Base-by-base conservation (phyloP, 2,888 invertebrate species). In the Entomobrya multifasciata region DNA sequence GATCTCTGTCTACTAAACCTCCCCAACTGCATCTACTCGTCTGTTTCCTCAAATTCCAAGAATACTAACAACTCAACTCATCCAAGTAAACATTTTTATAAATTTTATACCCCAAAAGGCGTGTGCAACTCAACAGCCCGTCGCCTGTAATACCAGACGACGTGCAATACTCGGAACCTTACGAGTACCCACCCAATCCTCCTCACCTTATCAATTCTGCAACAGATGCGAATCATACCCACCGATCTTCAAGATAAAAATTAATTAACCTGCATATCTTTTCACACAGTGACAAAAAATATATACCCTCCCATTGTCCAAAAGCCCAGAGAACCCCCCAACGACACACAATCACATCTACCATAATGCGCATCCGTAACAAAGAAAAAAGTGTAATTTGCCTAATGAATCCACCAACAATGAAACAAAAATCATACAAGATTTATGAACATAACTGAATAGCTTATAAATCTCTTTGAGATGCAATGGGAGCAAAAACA, bases 361-460 rank as follows among this genome's bases (percentile, higher is more conserved):
- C n/a, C n/a, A n/a, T n/a, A n/a, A n/a, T n/a, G n/a, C n/a, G n/a
- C n/a, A n/a, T n/a, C n/a, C n/a, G n/a, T 55, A 83, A 80, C 62
- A 60, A 55, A 52, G 41, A 84, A 78, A 41, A 55, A 79, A 78
- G 36, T 6, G 36, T 89, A 88, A 89, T 89, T 89, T 89, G 88
- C 88, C 88, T 89, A 89, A 89, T 89, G 89, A 89, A 88, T 79
- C n/a, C 65, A 36, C 17, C 30, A 65, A 55, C 55, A 6, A 55
- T 20, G 8, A 10, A 1, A 36, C 2, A 41, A 65, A 65, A 60
- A 15, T 6, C 1, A 60, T 27, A 15, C 13, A 5, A 60, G 25
- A 60, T 55, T 55, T 55, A 55, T 55, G 55, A 55, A 30, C 41
- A 65, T 36, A 49, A 13, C 17, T 25, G 4, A n/a, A 25, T 6